Base-by-base conservation (phyloP, 2,888 invertebrate genomes). In the Apotomis betuletana region DNA sequence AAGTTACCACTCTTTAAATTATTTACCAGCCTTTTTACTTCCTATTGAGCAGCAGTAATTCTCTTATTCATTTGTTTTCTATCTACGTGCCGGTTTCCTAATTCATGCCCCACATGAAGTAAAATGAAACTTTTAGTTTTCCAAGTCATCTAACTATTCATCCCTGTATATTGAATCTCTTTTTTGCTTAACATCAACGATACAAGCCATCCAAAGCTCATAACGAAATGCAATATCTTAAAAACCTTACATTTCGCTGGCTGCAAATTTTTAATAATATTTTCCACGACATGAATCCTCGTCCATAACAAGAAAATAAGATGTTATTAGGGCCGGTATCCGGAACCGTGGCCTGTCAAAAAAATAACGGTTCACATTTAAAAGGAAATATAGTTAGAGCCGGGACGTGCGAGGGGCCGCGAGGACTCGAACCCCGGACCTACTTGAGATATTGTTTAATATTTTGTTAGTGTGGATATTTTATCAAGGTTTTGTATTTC, bases 361-460 rank as follows among this genome's bases (percentile, higher is more conserved):
- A 90, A 90, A 91, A 91, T 91, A 90, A 86, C 88, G 82, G 83
- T 84, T 84, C 86, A 84, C 87, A 86, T 91, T 90, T 88, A 89
- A 90, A 90, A 87, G 89, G 90, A 90, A 87, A 88, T 89, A 90
- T 86, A 85, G 86, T 87, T 85, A 85, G 83, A 77, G 82, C 77
- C 75, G 77, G 85, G 87, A 88, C 90, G 90, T 90, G 88, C 80
- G 76, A 78, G 80, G 81, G 78, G 78, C 74, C 74, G 77, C 69
- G 73, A 5, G 55, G 57, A 55, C 54, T 70, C 70, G 72, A 69
- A 68, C 70, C 73, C 72, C 64, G 64, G 74, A 62, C 77, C 77
- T 74, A 52, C 58, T 12, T 49, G 54, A 15, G 3, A 54, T n/a
- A 46, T 46, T 64, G 49, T 64, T 64, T 64, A 64, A 55, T 55